Evolutionary conservation across 2,888 invertebrate species (phyloP).

Genomic region (Orchesella flavescens): DNA sequence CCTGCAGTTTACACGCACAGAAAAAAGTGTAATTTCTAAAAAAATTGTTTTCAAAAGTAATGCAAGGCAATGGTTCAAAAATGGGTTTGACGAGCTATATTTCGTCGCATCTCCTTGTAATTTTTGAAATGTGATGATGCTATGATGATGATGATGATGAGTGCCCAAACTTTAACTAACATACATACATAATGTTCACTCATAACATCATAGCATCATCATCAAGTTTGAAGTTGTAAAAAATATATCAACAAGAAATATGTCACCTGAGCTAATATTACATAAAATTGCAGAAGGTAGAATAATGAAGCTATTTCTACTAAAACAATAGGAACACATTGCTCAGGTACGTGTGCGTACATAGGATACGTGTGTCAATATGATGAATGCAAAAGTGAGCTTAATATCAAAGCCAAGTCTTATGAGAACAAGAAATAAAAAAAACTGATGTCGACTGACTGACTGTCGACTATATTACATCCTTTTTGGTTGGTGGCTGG

Average conservation of each 20-base stretch:
- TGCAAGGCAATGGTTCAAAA: conserved; percentile 2
- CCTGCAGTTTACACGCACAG: background rate
- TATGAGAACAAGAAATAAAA: background rate
- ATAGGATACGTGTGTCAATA: background rate
- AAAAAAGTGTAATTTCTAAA: conserved; percentile 17
- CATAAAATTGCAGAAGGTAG: conserved; percentile 46
- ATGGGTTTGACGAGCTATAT: conserved; percentile 25
- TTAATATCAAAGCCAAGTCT: background rate
- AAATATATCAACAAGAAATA: conserved; percentile 34
- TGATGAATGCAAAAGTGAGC: background rate
- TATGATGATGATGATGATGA: conserved; percentile 18
- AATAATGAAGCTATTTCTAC: background rate
- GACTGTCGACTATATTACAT: background rate
- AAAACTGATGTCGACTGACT: background rate
- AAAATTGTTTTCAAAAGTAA: conserved; percentile 20
- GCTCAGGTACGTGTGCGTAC: background rate
- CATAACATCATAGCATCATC: conserved; percentile 33
- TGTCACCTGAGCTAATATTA: conserved; percentile 53
- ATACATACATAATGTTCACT: conserved; percentile 33
- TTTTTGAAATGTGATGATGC: conserved; percentile 8
- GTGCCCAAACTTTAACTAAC: background rate
- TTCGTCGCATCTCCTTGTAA: conserved; percentile 47
- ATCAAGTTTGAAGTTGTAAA: conserved; percentile 15
- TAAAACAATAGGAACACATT: background rate
- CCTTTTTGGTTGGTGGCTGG: background rate